phyloP scores from a whole-genome alignment of 2,888 invertebrate species.

The Sphaerophoria taeniata region DNA sequence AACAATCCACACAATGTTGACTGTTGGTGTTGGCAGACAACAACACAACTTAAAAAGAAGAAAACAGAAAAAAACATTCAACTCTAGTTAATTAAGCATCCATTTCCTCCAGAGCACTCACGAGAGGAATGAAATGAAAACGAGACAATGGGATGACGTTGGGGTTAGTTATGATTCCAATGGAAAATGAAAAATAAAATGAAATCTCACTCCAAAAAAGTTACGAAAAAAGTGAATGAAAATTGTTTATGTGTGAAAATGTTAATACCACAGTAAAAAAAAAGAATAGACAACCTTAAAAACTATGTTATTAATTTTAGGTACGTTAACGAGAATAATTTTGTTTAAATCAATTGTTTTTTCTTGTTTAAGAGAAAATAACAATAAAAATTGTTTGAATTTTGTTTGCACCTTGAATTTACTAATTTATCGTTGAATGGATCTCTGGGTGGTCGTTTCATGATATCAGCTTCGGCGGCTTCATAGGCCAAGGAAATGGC shows the following conservation, averaged over 20 bases:
- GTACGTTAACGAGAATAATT: constrained; percentile 56
- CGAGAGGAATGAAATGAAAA: no score
- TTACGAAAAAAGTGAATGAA: constrained; percentile 48
- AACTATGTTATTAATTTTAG: constrained; percentile 50
- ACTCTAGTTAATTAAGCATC: no score
- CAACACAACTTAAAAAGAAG: no score
- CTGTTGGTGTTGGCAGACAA: no score
- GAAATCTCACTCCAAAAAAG: constrained; percentile 32
- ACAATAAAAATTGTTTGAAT: constrained; percentile 39
- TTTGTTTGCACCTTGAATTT: constrained; percentile 84
- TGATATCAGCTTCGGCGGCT: constrained; percentile 93
- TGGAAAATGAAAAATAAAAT: neutral
- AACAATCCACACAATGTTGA: no score
- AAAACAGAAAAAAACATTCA: no score
- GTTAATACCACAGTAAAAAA: constrained; percentile 10
- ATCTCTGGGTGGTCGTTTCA: constrained; percentile 93
- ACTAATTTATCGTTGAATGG: constrained; percentile 93
- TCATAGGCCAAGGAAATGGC: constrained; percentile 95
- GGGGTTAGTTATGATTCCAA: neutral
- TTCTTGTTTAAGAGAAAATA: constrained; percentile 23
- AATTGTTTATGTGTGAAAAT: constrained; percentile 42
- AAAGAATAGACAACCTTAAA: constrained; percentile 54
- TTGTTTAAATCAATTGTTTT: constrained; percentile 37
- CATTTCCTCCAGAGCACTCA: no score
- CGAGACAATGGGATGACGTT: no score